These are phyloP conservation scores for Sparidentex hasta DNA, from an alignment of 2,797 vertebrate genomes.

Conservation along the genomic window DNA sequence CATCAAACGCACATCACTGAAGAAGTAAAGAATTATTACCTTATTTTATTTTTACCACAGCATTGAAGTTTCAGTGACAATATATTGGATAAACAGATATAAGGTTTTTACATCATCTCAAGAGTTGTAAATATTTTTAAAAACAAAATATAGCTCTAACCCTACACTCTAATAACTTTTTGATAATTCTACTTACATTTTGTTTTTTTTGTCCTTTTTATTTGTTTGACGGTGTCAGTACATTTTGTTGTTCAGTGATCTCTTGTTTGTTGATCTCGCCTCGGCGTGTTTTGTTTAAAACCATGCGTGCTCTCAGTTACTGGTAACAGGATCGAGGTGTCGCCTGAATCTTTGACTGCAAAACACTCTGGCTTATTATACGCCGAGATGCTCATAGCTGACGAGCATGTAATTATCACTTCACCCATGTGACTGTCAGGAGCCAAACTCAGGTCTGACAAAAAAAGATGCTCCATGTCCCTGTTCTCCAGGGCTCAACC, in stretches of 20 bases:
- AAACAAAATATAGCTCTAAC: background rate
- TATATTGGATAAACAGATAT: background rate
- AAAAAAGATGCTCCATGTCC: background rate
- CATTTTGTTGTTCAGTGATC: constrained; percentile 3
- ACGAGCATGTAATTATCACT: constrained; percentile 49
- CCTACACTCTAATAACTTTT: background rate
- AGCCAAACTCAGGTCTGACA: constrained; percentile 35
- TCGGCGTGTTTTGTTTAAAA: constrained; percentile 14
- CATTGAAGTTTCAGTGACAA: background rate
- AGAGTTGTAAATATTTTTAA: background rate
- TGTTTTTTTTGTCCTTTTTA: background rate
- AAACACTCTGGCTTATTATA: constrained; percentile 31
- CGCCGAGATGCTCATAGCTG: constrained; percentile 27
- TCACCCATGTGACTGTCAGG: constrained; percentile 21
- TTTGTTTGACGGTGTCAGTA: background rate
- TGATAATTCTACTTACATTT: background rate
- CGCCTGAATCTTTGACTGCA: constrained; percentile 22
- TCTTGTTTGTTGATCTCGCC: background rate
- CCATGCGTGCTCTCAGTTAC: constrained; percentile 1
- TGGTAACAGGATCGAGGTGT: constrained; percentile 25
- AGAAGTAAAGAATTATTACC: background rate
- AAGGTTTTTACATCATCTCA: background rate
- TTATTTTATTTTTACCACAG: background rate
- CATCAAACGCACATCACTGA: background rate
- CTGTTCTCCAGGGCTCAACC: background rate